Evolutionary conservation across 1,140 invertebrate genomes (phyloP).

Genomic region (Drosophila ironensis): DNA sequence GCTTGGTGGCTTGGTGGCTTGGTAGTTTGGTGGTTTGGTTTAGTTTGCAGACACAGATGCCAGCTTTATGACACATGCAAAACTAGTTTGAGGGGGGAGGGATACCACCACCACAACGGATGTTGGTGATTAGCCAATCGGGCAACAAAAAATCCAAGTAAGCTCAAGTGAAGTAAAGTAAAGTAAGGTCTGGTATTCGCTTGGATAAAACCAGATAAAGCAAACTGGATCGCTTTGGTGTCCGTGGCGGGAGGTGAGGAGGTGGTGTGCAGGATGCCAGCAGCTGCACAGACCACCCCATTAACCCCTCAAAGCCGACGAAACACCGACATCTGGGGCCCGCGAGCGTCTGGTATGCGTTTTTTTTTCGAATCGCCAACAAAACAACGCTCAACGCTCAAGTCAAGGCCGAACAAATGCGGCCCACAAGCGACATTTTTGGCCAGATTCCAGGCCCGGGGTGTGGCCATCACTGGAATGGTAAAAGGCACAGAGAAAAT

Average conservation of each 20-base stretch:
- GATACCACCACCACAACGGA: constrained; percentile 17
- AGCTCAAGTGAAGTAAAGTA: not conserved
- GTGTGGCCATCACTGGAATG: not conserved
- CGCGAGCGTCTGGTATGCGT: no score
- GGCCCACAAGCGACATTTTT: constrained; percentile 9
- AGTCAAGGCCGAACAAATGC: constrained; percentile 33
- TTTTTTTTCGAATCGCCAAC: not conserved
- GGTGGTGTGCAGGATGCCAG: constrained; percentile 24
- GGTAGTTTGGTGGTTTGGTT: constrained; percentile 18
- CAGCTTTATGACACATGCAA: constrained; percentile 52
- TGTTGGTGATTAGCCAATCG: constrained; percentile 68
- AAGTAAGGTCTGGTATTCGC: not conserved
- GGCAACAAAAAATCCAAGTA: constrained; percentile 1
- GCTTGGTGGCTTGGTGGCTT: constrained; percentile 16
- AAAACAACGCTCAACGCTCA: not conserved
- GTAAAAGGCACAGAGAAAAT: not conserved
- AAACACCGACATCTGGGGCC: not conserved
- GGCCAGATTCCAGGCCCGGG: not conserved
- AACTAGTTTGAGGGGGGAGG: constrained; percentile 43
- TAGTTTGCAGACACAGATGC: constrained; percentile 1
- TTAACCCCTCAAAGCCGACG: not conserved
- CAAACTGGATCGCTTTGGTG: constrained; percentile 36
- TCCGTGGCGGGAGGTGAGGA: not conserved
- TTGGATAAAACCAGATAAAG: constrained; percentile 28
- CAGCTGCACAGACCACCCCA: not conserved